Base-by-base conservation (phyloP, 2,888 invertebrate genomes). In the Mythimna albipuncta region DNA sequence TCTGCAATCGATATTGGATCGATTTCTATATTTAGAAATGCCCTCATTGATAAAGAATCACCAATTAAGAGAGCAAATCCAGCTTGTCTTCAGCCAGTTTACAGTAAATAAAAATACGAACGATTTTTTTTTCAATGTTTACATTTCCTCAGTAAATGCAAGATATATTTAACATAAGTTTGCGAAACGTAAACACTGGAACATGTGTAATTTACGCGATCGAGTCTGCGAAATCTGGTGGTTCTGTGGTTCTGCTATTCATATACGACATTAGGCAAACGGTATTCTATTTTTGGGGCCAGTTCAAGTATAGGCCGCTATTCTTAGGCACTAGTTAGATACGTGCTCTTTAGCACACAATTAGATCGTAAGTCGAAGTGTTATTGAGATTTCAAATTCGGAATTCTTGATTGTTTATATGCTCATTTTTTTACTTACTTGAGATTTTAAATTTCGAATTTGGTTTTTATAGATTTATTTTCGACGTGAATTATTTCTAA, bases 241-340 rank as follows among this genome's bases (percentile, higher is more conserved):
- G 76, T 75, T 83, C 52, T 65, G 57, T 81, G 69, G 77, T 72
- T 85, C 52, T 65, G 57, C 71, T 81, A 83, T 71, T 71, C 69
- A 78, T 81, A 81, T 85, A 84, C 80, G 84, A 86, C 77, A 82
- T 84, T 80, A 82, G 82, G 74, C 85, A 80, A 86, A 85, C 81
- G 77, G 71, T 64, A 63, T 85, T 73, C 85, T 92, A 91, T 91
- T 91, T 74, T 87, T 84, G 66, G 72, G 69, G 86, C 83, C 78
- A 81, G 85, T 87, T 88, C 88, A 87, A 90, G 89, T 90, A 88
- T 89, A 88, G 85, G 79, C 58, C 26, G 76, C 86, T 91, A 91
- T 89, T 91, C 69, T 85, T 84, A 85, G 88, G 69, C 38, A 58
- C 79, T 55, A 71, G 79, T 82, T 71, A 76, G 61, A 81, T 75